A percentile compares a stretch with the other conserved stretches of the same genome.
phyloP scores from a whole-genome alignment of 2,888 invertebrate species.

The Rhagium mordax region DNA sequence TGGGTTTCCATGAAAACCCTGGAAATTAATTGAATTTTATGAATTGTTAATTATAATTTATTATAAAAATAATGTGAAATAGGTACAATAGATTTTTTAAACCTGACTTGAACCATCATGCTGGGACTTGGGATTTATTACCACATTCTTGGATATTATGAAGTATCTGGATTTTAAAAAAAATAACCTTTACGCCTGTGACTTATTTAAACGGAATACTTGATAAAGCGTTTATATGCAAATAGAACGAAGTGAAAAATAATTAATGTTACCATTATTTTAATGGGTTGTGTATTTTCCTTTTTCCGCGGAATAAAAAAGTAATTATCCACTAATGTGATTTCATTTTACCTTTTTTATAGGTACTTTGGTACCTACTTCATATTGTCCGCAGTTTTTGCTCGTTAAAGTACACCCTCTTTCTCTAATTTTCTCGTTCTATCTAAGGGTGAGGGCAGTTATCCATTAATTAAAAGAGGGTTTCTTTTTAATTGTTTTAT shows the following conservation, averaged over 20 bases:
- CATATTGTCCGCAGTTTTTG: slow-evolving; percentile 21
- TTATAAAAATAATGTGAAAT: too few species aligned
- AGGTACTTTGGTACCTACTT: slow-evolving; percentile 7
- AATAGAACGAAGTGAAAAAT: not conserved
- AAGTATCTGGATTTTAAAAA: too few species aligned
- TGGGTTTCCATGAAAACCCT: too few species aligned
- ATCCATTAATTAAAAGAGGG: slow-evolving; percentile 3
- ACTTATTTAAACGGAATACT: not conserved
- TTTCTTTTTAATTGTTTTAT: slow-evolving; percentile 11
- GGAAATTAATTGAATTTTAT: too few species aligned
- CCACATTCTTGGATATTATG: too few species aligned
- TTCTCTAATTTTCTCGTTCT: slow-evolving; percentile 9
- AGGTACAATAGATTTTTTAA: too few species aligned
- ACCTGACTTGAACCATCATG: too few species aligned
- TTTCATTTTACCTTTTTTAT: slow-evolving; percentile 11
- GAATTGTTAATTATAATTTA: too few species aligned
- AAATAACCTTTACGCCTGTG: too few species aligned
- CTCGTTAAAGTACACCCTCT: slow-evolving; percentile 13
- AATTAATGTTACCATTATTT: not conserved
- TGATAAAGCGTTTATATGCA: not conserved
- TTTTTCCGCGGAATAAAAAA: not conserved
- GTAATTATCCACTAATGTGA: slow-evolving; percentile 22
- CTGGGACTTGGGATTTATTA: too few species aligned
- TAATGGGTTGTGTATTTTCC: slow-evolving; percentile 9
- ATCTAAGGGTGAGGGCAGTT: not conserved